These are phyloP conservation scores for Leucophenga varia DNA, from an alignment of 1,140 invertebrate genomes.

Conservation along the genomic window DNA sequence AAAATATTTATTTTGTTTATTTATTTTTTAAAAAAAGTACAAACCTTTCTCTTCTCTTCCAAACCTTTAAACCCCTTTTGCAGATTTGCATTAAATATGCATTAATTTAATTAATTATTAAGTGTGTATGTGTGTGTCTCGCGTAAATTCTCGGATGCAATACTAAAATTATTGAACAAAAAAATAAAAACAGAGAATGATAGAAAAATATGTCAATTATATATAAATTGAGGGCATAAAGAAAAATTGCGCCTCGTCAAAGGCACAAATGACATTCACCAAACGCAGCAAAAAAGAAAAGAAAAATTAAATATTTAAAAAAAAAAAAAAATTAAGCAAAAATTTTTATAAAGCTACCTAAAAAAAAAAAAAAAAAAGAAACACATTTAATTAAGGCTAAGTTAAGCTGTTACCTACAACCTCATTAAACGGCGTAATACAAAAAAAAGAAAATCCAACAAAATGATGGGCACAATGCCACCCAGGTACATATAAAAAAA, in stretches of 20 bases:
- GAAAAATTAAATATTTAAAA: conserved; percentile 14
- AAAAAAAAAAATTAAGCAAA: conserved; percentile 7
- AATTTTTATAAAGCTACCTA: not conserved
- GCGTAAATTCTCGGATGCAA: conserved; percentile 23
- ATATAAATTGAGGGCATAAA: conserved; percentile 37
- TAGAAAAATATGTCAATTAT: conserved; percentile 38
- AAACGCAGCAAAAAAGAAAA: conserved; percentile 29
- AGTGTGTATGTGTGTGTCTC: conserved; percentile 6
- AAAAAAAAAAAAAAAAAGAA: conserved; percentile 20
- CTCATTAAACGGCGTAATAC: conserved; percentile 27
- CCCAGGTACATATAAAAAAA: conserved; percentile 47
- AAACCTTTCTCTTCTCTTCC: conserved; percentile 20
- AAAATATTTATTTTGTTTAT: not conserved
- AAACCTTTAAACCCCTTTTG: conserved; percentile 5
- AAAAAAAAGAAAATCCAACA: conserved; percentile 38
- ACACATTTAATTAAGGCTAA: conserved; percentile 19
- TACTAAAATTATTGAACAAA: conserved; percentile 28
- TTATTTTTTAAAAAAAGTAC: no score
- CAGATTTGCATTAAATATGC: conserved; percentile 45
- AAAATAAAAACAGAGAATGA: not conserved
- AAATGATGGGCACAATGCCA: conserved; percentile 57
- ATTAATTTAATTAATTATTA: conserved; percentile 55
- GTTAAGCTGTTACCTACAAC: conserved; percentile 11
- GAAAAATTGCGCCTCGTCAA: conserved; percentile 17
- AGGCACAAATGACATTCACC: conserved; percentile 56